phyloP scores from a whole-genome alignment of 2,888 invertebrate genomes.

The Lepidonotus clava region DNA sequence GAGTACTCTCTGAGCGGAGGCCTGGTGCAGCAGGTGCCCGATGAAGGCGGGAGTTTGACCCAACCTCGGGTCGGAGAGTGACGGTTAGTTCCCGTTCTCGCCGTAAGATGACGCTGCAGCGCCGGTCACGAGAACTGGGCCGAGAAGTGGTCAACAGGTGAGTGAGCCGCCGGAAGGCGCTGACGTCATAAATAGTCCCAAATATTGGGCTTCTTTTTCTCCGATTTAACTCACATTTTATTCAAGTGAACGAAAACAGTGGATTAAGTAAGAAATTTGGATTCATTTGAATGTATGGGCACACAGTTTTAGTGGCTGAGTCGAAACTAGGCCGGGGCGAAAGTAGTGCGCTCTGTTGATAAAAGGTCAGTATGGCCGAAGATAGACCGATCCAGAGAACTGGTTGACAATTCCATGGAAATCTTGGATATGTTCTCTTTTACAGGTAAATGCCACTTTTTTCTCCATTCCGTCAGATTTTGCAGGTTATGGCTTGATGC shows the following conservation, averaged over 20 bases:
- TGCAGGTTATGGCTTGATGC: background rate
- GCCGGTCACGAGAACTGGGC: constrained; percentile 37
- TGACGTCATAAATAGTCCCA: constrained; percentile 56
- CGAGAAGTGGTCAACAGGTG: constrained; percentile 51
- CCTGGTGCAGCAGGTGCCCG: background rate
- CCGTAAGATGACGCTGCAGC: constrained; percentile 37
- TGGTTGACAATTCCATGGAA: constrained; percentile 51
- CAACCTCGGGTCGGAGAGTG: background rate
- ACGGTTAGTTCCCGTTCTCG: background rate
- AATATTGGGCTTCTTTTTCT: too few relatives aligned
- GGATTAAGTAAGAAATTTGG: background rate
- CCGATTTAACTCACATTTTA: too few relatives aligned
- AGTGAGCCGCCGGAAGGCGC: constrained; percentile 48
- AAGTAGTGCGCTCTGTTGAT: constrained; percentile 52
- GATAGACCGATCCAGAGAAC: constrained; percentile 32
- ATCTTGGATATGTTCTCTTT: constrained; percentile 51
- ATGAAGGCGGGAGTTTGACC: background rate
- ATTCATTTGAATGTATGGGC: background rate
- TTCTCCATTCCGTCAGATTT: background rate
- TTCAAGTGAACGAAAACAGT: background rate
- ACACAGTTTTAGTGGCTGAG: background rate
- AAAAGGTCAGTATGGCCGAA: constrained; percentile 52
- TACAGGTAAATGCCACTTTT: constrained; percentile 41
- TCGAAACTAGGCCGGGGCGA: constrained; percentile 42
- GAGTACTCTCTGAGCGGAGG: background rate